Percentiles rank a stretch among this genome's conserved stretches.
These are phyloP conservation scores for Petrophora chlorosata DNA, from an alignment of 2,888 invertebrate genomes.

Conservation along the genomic window DNA sequence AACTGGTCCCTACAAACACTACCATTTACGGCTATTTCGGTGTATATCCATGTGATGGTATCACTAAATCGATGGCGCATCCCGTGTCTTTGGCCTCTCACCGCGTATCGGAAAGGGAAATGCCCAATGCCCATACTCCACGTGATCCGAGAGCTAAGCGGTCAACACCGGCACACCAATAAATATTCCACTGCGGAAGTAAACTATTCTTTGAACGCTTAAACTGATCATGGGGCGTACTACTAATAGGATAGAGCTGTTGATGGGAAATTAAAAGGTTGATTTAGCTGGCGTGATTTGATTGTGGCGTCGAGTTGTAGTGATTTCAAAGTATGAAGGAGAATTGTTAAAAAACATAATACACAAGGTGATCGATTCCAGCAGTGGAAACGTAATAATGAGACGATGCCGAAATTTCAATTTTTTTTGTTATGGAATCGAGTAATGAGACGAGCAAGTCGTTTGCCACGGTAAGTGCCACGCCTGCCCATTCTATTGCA, in stretches of 20 bases:
- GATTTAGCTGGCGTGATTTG: conserved; percentile 7
- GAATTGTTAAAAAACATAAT: no score
- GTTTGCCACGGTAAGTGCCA: no score
- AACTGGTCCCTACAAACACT: not conserved
- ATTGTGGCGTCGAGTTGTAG: not conserved
- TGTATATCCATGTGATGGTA: conserved; percentile 21
- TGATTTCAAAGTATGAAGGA: not conserved
- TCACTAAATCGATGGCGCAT: conserved; percentile 35
- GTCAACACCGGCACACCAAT: conserved; percentile 24
- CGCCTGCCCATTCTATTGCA: no score
- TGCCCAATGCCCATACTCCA: conserved; percentile 48
- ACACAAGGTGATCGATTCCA: no score
- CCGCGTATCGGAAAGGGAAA: conserved; percentile 51
- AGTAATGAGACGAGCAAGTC: no score
- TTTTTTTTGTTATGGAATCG: no score
- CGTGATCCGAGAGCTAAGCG: conserved; percentile 50
- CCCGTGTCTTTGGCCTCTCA: conserved; percentile 53
- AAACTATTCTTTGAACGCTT: conserved; percentile 31
- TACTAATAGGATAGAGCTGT: conserved; percentile 28
- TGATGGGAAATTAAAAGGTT: conserved; percentile 20
- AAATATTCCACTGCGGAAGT: conserved; percentile 39
- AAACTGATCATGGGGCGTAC: conserved; percentile 1
- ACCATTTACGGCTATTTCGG: conserved; percentile 2
- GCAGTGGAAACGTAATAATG: no score
- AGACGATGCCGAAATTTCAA: no score